phyloP scores from a whole-genome alignment of 2,113 vertebrate species.

The Balaeniceps rex region DNA sequence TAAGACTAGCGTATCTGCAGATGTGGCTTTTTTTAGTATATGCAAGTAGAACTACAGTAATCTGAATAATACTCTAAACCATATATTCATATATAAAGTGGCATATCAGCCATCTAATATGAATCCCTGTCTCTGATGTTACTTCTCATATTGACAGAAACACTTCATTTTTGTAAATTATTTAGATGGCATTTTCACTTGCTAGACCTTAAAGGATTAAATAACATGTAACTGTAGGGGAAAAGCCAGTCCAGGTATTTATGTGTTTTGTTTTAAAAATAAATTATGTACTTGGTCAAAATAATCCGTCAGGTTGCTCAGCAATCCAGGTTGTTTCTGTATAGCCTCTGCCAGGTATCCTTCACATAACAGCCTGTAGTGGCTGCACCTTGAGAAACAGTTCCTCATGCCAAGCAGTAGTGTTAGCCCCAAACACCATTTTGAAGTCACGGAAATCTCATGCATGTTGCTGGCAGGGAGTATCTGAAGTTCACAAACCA shows the following conservation, averaged over 20 bases:
- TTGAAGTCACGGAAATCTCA: no score
- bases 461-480: fast-evolving
- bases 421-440: no score
- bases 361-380: neutral
- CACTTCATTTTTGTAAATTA: neutral
- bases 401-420: neutral
- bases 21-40: neutral
- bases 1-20: neutral
- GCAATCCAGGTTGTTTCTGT: neutral
- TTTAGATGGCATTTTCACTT: neutral
- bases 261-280: neutral
- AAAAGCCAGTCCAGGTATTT: neutral
- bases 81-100: no score
- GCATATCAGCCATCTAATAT: neutral
- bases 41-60: neutral
- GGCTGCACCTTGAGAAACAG: neutral
- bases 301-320: neutral
- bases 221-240: neutral
- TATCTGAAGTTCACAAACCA: neutral
- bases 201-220: neutral
- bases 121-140: neutral
- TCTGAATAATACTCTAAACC: neutral
- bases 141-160: neutral
- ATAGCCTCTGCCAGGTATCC: neutral
- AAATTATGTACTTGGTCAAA: neutral